Evolutionary conservation across 2,888 invertebrate species (phyloP), one percentile per base, ranked within the genome.

Genomic region (Lucinisca nassula): DNA sequence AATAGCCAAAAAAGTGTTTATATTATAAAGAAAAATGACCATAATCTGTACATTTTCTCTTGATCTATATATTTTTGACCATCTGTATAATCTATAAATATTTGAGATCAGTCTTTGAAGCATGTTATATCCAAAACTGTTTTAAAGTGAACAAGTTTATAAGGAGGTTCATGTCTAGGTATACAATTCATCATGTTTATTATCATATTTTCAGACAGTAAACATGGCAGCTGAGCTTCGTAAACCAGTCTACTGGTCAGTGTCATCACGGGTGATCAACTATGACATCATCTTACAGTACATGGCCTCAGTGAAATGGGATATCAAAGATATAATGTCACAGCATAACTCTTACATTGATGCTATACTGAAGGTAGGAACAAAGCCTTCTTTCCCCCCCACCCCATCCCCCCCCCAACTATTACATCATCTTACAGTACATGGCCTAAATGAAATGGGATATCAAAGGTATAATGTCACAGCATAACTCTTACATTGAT

Each of bases 241-340:
- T 35, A 97, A 97, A 93, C 99, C 99, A 0, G 97, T 99, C 14
- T 99, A 98, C 95, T 98, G 98, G 97, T 97, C 98, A 85, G 98
- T 98, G 0, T 98, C 98, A 0, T 98, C 98, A 0, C 98, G 97
- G 94, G 97, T 98, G 0, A 97, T 99, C 10, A 98, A 99, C 95
- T 97, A 98, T 8, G 97, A 98, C 55, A 97, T 97, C 24, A 97
- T 98, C 40, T 96, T 99, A 12, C 97, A 97, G 86, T 97, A 98
- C n/a, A 99, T 99, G 98, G 92, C 95, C 4, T 98, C 98, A 96
- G 98, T 99, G 0, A 98, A 98, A 96, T 99, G 99, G 99, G 98
- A 97, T 92, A 96, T 97, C 40, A 96, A 96, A 87, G 98, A 98
- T 94, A 98, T 99, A 0, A 98, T 98, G 96, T 98, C 98, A 0